Percentiles rank a stretch among this genome's conserved stretches.
Evolutionary conservation across 2,113 vertebrate species (phyloP).

Genomic region (Picathartes gymnocephalus): DNA sequence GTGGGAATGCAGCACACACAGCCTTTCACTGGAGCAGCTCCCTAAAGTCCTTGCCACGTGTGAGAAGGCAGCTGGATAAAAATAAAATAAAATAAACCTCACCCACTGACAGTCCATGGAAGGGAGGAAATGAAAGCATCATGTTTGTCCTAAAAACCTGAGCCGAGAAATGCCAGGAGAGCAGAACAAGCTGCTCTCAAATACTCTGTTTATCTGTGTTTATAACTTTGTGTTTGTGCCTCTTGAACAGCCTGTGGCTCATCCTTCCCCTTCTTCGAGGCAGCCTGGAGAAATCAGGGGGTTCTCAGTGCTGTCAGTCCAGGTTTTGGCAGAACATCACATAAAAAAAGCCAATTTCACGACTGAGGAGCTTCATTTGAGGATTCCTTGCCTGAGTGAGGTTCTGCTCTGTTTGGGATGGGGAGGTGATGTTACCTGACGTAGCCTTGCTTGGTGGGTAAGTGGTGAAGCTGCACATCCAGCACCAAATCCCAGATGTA

Average conservation of each 20-base stretch:
- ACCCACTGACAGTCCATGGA: accelerated
- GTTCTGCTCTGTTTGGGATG: not conserved
- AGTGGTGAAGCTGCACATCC: not conserved
- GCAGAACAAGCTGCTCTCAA: accelerated
- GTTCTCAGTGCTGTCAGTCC: not conserved
- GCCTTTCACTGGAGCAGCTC: not conserved
- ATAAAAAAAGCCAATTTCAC: not conserved
- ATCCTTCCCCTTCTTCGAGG: not conserved
- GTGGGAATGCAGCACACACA: not conserved
- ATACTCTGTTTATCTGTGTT: accelerated
- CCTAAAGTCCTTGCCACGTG: not conserved
- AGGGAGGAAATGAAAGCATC: not conserved
- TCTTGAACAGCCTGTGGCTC: not conserved
- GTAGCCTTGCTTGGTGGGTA: not conserved
- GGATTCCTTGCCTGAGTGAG: not conserved
- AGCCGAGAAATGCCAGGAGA: not conserved
- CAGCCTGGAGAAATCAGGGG: not conserved
- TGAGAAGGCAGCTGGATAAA: not conserved
- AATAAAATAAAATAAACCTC: not conserved
- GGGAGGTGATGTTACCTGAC: not conserved
- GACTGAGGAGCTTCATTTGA: not conserved
- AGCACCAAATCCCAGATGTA: not conserved
- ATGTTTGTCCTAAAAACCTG: not conserved
- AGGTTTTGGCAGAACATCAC: not conserved
- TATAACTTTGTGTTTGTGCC: not conserved